Base-by-base conservation (phyloP, 2,888 invertebrate species). In the Ophion costatus region DNA sequence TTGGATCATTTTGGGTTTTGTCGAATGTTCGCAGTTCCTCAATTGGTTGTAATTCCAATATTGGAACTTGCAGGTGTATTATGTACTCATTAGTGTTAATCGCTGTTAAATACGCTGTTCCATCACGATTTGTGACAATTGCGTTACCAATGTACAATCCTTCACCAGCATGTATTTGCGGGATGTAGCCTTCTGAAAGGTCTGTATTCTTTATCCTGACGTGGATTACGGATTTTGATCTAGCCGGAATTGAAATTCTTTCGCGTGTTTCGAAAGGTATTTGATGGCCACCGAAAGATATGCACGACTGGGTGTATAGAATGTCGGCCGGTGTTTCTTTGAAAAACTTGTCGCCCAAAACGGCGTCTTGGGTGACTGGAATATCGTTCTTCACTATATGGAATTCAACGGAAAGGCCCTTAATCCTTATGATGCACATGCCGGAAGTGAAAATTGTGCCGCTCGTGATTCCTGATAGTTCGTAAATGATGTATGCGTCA, bases 211-310 rank as follows among this genome's bases (percentile, higher is more conserved):
- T 51, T 29, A 80, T 11, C 51, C 75, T 24, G 2, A 63, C 10
- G 6, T 67, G 63, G 9, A 63, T 75, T 6, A 57, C 17, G 0
- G 42, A 2, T 20, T 75, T 81, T 14, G 75, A 56, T 38, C 80
- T 45, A 6, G 70, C 42, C 0, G 80, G 80, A 4, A 80, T 69
- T 1, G 33, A 14, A 10, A 76, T 42, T 38, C 61, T 56, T 20
- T 82, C 80, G 17, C 29, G n/a, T 14, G 64, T 76, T 64, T 76
- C 76, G 45, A 82, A 76, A 6, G 57, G 71, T 56, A 82, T 82
- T 22, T n/a, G 6, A 11, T 29, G 24, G 7, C 42, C 33, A 5
- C 38, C 56, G 17, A 82, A 76, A 2, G 76, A 24, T 9, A 81
- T 81, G 20, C 81, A 81, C 0, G 63, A 63, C 17, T 66, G 9